phyloP scores from a whole-genome alignment of 2,113 vertebrate genomes.

The Hyla sarda region DNA sequence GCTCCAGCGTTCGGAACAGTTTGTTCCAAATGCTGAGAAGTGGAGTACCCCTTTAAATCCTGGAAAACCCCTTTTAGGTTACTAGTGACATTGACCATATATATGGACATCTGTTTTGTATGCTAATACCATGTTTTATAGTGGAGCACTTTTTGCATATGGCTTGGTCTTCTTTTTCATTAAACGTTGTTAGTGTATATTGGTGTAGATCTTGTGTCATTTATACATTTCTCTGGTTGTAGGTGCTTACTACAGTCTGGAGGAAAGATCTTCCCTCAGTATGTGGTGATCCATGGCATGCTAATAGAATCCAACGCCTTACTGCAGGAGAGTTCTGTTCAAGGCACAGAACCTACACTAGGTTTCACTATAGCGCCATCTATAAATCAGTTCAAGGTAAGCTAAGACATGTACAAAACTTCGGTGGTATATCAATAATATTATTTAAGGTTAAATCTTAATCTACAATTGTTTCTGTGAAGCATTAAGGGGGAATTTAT shows the following conservation, averaged over 20 bases:
- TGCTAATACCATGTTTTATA: neutral
- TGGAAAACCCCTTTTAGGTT: too few relatives aligned
- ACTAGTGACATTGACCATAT: too few relatives aligned
- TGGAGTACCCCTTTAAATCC: too few relatives aligned
- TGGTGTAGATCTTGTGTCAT: neutral
- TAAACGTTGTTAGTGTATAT: neutral
- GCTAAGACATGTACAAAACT: neutral
- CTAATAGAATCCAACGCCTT: constrained; percentile 89
- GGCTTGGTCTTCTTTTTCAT: neutral
- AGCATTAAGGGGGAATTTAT: too few relatives aligned
- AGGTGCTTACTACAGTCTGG: constrained; percentile 93
- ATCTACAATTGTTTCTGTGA: too few relatives aligned
- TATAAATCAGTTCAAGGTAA: constrained; percentile 96
- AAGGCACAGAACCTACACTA: constrained; percentile 89
- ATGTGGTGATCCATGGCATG: constrained; percentile 86
- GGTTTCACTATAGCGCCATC: constrained; percentile 93
- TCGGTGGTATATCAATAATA: too few relatives aligned
- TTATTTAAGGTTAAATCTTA: too few relatives aligned
- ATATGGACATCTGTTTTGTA: too few relatives aligned
- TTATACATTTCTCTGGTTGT: constrained; percentile 1
- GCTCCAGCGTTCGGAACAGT: too few relatives aligned
- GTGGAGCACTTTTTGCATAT: too few relatives aligned
- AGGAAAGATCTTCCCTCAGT: constrained; percentile 90
- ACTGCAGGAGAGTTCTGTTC: constrained; percentile 89
- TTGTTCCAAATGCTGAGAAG: too few relatives aligned